A percentile compares a stretch with the other conserved stretches of the same genome.
Evolutionary conservation across 2,888 invertebrate species (phyloP).

Genomic region (Lycia hirtaria): DNA sequence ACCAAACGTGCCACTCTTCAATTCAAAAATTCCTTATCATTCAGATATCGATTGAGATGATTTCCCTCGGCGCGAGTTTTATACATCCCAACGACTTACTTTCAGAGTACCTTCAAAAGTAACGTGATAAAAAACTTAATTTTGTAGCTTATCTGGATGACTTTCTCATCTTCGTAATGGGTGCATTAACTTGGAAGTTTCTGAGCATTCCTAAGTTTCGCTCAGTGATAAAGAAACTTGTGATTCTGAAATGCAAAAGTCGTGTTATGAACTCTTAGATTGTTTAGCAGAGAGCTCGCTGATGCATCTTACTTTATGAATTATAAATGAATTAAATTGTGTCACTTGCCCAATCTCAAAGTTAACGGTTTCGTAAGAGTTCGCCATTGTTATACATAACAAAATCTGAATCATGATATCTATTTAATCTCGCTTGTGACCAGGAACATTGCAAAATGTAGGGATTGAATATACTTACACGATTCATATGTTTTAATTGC

Average conservation of each 20-base stretch:
- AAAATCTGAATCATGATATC: too few species aligned
- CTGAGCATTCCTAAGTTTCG: constrained; percentile 27
- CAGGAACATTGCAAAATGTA: too few species aligned
- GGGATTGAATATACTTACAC: too few species aligned
- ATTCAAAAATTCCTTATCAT: constrained; percentile 15
- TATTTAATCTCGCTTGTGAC: too few species aligned
- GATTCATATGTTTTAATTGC: too few species aligned
- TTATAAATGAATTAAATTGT: neutral
- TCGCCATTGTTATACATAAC: too few species aligned
- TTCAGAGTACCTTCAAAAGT: constrained; percentile 40
- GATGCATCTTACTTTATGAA: neutral
- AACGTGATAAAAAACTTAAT: constrained; percentile 44
- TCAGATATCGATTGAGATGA: constrained; percentile 38
- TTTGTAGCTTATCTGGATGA: constrained; percentile 44
- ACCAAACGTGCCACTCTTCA: constrained; percentile 22
- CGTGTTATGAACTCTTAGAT: constrained; percentile 27
- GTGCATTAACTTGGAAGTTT: constrained; percentile 37
- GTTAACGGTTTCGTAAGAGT: too few species aligned
- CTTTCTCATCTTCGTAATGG: constrained; percentile 37
- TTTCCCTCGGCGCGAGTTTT: constrained; percentile 53
- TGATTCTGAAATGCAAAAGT: constrained; percentile 35
- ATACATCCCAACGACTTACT: constrained; percentile 35
- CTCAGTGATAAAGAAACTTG: constrained; percentile 36
- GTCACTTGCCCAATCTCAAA: too few species aligned
- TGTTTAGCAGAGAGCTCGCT: constrained; percentile 14